These are phyloP conservation scores for Chondrilla cf. caribensis DNA, from an alignment of 37 sponge, comb jelly and placozoan species.

Conservation along the genomic window DNA sequence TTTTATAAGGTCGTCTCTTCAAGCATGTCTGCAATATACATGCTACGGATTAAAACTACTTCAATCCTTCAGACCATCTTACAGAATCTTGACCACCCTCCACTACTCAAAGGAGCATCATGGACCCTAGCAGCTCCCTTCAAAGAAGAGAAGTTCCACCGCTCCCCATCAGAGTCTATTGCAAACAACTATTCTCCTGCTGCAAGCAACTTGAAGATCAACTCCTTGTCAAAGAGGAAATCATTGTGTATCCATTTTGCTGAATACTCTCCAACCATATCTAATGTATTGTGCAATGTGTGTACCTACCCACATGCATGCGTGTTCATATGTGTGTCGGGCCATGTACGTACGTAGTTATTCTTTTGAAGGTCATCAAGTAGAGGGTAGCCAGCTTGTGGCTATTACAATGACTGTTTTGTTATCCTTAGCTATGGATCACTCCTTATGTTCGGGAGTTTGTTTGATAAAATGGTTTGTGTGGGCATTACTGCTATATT, in stretches of 20 bases:
- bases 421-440: too few relatives aligned
- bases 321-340: neutral
- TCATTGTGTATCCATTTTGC: constrained; percentile 41
- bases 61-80: constrained; percentile 65
- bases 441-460: too few relatives aligned
- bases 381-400: too few relatives aligned
- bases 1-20: too few relatives aligned
- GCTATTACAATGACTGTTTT: too few relatives aligned
- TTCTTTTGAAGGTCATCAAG: too few relatives aligned
- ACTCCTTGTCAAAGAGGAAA: constrained; percentile 46
- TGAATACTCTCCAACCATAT: neutral
- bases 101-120: constrained; percentile 73
- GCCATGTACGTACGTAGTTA: too few relatives aligned
- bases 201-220: constrained; percentile 77
- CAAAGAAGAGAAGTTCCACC: constrained; percentile 84
- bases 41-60: constrained; percentile 5
- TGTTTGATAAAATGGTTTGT: too few relatives aligned
- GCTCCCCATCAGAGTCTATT: constrained; percentile 92
- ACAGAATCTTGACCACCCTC: constrained; percentile 79
- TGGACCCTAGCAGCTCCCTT: constrained; percentile 93
- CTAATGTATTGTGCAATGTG: neutral
- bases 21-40: too few relatives aligned
- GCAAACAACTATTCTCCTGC: constrained; percentile 91
- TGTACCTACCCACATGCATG: neutral
- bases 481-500: too few relatives aligned